Evolutionary conservation across 1,140 invertebrate species (phyloP).

Genomic region (Drosophila pruinosa): DNA sequence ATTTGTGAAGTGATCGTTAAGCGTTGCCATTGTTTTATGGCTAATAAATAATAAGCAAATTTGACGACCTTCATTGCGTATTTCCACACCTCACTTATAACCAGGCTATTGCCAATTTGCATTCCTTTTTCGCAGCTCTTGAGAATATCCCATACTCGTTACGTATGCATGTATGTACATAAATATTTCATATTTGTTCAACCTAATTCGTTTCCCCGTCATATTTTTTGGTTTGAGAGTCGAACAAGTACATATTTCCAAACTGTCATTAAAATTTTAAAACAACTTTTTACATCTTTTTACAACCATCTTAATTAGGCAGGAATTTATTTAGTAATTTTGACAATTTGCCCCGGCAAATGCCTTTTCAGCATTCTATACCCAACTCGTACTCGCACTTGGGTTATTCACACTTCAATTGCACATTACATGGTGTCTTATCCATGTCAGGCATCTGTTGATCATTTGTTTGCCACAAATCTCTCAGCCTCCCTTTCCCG

Average conservation of each 20-base stretch:
- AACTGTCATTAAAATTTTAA: neutral
- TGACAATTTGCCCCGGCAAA: neutral
- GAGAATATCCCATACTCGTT: neutral
- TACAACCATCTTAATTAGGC: slow-evolving; percentile 1
- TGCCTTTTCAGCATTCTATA: neutral
- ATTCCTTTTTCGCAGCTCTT: neutral
- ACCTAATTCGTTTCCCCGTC: neutral
- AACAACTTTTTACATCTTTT: neutral
- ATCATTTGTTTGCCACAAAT: slow-evolving; percentile 3
- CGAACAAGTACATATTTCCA: neutral
- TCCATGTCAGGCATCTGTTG: slow-evolving; percentile 12
- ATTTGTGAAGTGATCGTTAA: slow-evolving; percentile 34
- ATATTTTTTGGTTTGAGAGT: neutral
- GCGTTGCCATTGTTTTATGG: slow-evolving; percentile 12
- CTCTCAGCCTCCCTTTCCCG: neutral
- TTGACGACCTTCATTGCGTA: slow-evolving; percentile 19
- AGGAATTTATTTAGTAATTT: slow-evolving; percentile 17
- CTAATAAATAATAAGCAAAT: slow-evolving; percentile 28
- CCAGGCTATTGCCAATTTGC: neutral
- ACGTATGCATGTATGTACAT: too few species aligned
- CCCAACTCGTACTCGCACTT: neutral
- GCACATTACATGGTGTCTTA: slow-evolving; percentile 16
- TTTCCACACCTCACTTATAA: slow-evolving; percentile 25
- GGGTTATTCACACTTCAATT: slow-evolving; percentile 28
- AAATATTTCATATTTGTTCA: neutral